phyloP scores from a whole-genome alignment of 2,797 vertebrate species.

The Chelmon rostratus region DNA sequence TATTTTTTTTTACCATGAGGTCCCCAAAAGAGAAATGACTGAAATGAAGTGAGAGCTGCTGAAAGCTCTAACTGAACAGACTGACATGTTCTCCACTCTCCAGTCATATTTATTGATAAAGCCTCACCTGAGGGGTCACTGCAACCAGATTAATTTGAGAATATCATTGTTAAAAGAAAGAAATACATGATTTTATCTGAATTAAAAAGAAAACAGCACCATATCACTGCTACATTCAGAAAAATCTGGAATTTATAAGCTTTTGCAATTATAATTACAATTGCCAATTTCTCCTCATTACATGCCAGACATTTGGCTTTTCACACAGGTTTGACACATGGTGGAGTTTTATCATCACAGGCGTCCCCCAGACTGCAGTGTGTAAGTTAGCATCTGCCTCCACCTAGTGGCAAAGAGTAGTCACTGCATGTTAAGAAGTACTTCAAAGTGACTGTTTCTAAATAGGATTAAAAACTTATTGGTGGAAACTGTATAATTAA shows the following conservation, averaged over 20 bases:
- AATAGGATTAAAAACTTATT: not conserved
- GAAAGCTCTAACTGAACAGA: slow-evolving; percentile 3
- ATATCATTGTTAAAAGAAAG: not conserved
- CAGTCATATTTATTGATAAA: not conserved
- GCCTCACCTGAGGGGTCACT: not conserved
- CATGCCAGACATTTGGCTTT: not conserved
- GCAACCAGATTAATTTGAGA: not conserved
- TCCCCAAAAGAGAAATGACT: slow-evolving; percentile 22
- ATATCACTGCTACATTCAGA: not conserved
- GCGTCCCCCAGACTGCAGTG: not conserved
- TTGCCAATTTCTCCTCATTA: not conserved
- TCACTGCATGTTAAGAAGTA: not conserved
- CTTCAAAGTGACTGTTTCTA: not conserved
- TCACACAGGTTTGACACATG: not conserved
- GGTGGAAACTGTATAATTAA: not conserved
- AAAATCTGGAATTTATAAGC: not conserved
- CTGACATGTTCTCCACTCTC: not conserved
- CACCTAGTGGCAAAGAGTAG: slow-evolving; percentile 72
- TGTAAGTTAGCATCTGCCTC: slow-evolving; percentile 68
- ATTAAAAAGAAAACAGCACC: not conserved
- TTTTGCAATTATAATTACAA: not conserved
- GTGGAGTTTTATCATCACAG: slow-evolving; percentile 10
- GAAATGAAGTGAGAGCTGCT: not conserved
- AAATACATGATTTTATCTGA: not conserved
- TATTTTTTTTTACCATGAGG: slow-evolving; percentile 36